Evolutionary conservation across 2,797 vertebrate species (phyloP), one percentile per base, ranked within the genome.

Genomic region (Cetoscarus ocellatus): DNA sequence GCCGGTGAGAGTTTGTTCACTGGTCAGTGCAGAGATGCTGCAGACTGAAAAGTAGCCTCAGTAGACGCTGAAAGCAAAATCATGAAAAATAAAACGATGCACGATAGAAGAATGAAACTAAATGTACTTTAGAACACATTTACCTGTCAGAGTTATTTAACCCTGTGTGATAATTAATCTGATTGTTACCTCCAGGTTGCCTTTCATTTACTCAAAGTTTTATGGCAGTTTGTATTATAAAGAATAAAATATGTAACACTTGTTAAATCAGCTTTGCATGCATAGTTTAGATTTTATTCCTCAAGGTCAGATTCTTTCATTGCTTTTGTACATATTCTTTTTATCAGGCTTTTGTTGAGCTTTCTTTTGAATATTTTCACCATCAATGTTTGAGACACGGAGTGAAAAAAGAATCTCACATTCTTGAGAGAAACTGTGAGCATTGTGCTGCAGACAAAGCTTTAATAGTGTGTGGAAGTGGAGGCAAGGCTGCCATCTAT

Each of bases 401-500:
- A 47, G 47, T 3, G 35, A 48, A 13, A 47, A 15, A 48, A 27
- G 27, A 27, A 36, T 15, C 8, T 17, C 0, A n/a, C 17, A 15
- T 69, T 4, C 2, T n/a, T 54, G 47, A 60, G 52, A 57, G 39
- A 56, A 65, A 27, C 51, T 49, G 54, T 5, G 54, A 68, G 54
- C 15, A 42, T 56, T 45, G 19, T 44, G 47, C 38, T 47, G n/a
- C 12, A 13, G 14, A 52, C 53, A 47, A 10, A 0, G n/a, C 49
- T 19, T 18, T 42, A 38, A 27, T 18, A 34, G 48, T 54, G 49
- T 55, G 11, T 60, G 44, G 61, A 85, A 86, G 52, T 61, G 85
- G 86, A 80, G 87, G 55, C 90, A 90, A 93, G 85, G 73, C 89
- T 93, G 92, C 91, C 91, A 91, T 89, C 92, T 93, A 91, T 92